Base-by-base conservation (phyloP, 2,797 vertebrate genomes). In the Liasis olivaceus region DNA sequence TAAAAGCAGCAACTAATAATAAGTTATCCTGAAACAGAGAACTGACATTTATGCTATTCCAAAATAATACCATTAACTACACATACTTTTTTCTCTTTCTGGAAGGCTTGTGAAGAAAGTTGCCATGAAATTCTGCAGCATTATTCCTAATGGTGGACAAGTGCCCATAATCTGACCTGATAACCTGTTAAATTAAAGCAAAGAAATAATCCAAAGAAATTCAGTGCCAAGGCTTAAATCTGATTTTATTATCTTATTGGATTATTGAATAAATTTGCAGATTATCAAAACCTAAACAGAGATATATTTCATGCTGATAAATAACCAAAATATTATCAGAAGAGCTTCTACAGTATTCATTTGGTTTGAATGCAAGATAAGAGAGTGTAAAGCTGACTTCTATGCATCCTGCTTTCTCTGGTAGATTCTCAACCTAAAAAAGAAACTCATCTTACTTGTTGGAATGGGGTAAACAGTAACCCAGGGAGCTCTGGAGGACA, bases 101-200 rank as follows among this genome's bases (percentile, higher is more conserved):
- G 98, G 98, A 89, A 99, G 97, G 95, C 98, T 98, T 69, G 94
- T 97, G 94, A 99, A 94, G 12, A 98, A 99, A 87, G 96, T 96
- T 93, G 96, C 93, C 97, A 99, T 96, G 97, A 99, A 99, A 89
- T 94, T 97, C 96, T 98, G 98, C 14, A 99, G 97, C 94, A 98
- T 99, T 89, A 95, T 90, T 89, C 97, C 99, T 64, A 99, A 90
- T 93, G 99, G 98, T 93, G 99, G 98, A 97, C 98, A 98, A 66
- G 98, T 98, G 95, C 99, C 99, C 17, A 98, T 95, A 60, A 95
- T 96, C 95, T 99, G 98, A 14, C 97, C 98, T n/a, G 96, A 94
- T 36, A 97, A 96, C 96, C 99, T 99, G 89, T 87, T 91, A 0
- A 88, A 85, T 94, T 92, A 94, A 94, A 96, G 93, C 2, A 94